Base-by-base conservation (phyloP, 1,140 invertebrate species). In the Leptinotarsa texana region DNA sequence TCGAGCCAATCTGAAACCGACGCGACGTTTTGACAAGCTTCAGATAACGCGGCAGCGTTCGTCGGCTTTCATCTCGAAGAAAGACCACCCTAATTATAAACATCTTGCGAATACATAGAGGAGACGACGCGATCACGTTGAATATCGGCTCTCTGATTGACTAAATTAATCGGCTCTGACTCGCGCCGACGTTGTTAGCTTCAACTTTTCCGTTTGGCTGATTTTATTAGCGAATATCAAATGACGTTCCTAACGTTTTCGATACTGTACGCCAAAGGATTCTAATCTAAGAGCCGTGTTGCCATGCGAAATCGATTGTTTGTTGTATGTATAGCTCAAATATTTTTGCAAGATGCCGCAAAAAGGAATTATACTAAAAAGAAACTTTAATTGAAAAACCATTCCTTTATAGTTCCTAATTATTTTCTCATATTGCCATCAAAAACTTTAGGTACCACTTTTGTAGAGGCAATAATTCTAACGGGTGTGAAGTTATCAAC, bases 41-140 rank as follows among this genome's bases (percentile, higher is more conserved):
- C 51, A 18, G 6, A 57, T 57, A 57, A 57, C 51, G 51, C 51
- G 15, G 51, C 51, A 17, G 51, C 17, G 33, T 42, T 57, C 51
- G 13, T 57, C 13, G 51, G n/a, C 27, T 66, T 33, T 66, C 63
- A 33, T 66, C 63, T 66, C 27, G 13, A 24, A 66, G 21, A 66
- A 66, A 66, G 63, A 66, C 63, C 63, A 66, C 63, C 63, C 63
- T 66, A 66, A 66, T 66, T 66, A 66, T 66, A 66, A 66, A 33
- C 63, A 66, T 66, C 63, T 66, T 66, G 63, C 63, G 63, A 66
- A 66, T 66, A 24, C 15, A 27, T 22, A 24, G 13, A 33, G 15
- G 63, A 24, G 63, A 66, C 21, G 63, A n/a, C 13, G 24, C 21
- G n/a, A 17, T 66, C 17, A 15, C n/a, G 51, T 57, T 13, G n/a